These are phyloP conservation scores for Micromys minutus DNA, from an alignment of 2,113 vertebrate species.

Conservation along the genomic window DNA sequence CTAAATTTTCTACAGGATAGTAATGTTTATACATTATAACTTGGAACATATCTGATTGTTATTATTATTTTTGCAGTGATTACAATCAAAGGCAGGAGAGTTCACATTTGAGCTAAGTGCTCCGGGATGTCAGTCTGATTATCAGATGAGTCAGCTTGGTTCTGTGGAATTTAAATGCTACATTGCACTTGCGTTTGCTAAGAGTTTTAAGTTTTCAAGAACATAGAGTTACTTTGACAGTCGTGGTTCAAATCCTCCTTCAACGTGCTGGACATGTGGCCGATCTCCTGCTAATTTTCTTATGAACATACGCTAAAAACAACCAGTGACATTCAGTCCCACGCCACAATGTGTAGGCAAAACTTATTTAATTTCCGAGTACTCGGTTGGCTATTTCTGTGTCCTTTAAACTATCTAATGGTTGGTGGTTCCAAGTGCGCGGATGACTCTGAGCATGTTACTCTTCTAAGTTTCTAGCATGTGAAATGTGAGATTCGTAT, in stretches of 20 bases:
- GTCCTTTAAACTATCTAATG: not conserved
- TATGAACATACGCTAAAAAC: slow-evolving; percentile 70
- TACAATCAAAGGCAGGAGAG: not conserved
- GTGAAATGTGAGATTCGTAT: not conserved
- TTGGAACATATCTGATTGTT: not conserved
- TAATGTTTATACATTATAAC: slow-evolving; percentile 6
- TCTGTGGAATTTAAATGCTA: slow-evolving; percentile 25
- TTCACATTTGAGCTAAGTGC: not conserved
- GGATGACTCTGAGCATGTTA: not conserved
- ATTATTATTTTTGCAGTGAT: not conserved
- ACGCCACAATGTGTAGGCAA: not conserved
- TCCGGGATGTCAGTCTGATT: not conserved
- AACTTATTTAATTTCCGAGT: not conserved
- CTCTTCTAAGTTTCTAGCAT: slow-evolving; percentile 9
- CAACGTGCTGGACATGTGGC: slow-evolving; percentile 80
- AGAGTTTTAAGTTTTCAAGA: slow-evolving; percentile 39
- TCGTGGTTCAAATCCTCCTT: slow-evolving; percentile 80
- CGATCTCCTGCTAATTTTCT: slow-evolving; percentile 73
- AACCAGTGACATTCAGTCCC: not conserved
- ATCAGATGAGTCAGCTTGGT: not conserved
- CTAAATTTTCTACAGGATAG: not conserved
- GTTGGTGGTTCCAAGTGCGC: not conserved
- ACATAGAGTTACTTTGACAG: slow-evolving; percentile 13
- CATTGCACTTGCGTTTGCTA: slow-evolving; percentile 1
- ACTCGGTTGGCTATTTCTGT: not conserved